Conservation (phyloP, 2,888 invertebrate species). For the Crossocerus cetratus region DNA sequence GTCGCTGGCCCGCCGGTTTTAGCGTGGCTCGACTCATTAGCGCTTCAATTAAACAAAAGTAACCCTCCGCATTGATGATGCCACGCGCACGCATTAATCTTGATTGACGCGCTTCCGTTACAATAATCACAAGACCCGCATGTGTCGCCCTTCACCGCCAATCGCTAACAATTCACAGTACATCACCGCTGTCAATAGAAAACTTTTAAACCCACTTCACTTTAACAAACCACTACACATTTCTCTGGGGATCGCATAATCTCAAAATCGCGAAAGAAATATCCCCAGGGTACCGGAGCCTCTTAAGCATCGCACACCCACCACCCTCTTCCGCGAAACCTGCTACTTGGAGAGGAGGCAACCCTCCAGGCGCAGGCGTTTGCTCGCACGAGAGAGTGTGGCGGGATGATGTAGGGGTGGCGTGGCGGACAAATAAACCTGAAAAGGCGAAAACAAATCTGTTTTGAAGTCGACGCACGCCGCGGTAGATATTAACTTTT, state of each 20-base stretch:
- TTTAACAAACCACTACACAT: too few species aligned
- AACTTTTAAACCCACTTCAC: too few species aligned
- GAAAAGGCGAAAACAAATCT: conserved; percentile 70
- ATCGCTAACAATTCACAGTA: too few species aligned
- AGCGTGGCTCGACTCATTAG: conserved; percentile 31
- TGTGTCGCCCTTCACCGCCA: too few species aligned
- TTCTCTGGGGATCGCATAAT: too few species aligned
- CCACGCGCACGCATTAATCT: not conserved
- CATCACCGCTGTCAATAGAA: too few species aligned
- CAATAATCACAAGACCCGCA: too few species aligned
- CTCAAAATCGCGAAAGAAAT: too few species aligned
- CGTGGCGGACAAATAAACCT: conserved; percentile 57
- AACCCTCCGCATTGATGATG: conserved; percentile 13
- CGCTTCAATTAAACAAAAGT: conserved; percentile 30
- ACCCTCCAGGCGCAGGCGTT: conserved; percentile 4
- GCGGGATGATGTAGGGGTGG: not conserved
- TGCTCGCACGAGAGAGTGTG: conserved; percentile 2
- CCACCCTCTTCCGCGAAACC: too few species aligned
- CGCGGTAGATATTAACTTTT: conserved; percentile 73
- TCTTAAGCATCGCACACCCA: too few species aligned
- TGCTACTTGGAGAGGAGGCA: not conserved
- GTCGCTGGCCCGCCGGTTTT: conserved; percentile 6
- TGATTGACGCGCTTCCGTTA: not conserved
- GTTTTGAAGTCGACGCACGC: conserved; percentile 64
- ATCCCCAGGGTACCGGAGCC: too few species aligned